These are phyloP conservation scores for Cybosia mesomella DNA, from an alignment of 2,888 invertebrate species.

Conservation along the genomic window DNA sequence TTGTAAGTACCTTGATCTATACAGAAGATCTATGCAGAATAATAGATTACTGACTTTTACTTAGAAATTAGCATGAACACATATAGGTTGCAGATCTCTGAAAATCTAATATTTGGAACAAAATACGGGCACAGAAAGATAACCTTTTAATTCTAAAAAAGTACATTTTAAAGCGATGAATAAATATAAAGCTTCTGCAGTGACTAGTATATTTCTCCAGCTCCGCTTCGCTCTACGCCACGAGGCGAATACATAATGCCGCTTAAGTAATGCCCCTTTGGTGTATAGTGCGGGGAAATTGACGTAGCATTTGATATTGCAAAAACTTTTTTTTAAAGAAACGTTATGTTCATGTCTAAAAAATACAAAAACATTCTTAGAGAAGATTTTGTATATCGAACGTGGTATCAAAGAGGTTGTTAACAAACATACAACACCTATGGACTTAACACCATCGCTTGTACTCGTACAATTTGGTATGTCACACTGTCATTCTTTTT, in stretches of 20 bases:
- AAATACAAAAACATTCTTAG: not conserved
- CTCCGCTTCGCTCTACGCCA: slow-evolving; percentile 24
- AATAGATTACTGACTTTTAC: no score
- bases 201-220: slow-evolving; percentile 23
- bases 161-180: not conserved
- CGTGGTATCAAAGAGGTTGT: no score
- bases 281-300: slow-evolving; percentile 11
- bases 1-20: no score
- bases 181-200: slow-evolving; percentile 11
- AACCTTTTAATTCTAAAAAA: not conserved
- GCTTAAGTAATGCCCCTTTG: slow-evolving; percentile 50
- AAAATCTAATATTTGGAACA: no score
- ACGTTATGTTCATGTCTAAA: not conserved
- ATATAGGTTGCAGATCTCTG: not conserved
- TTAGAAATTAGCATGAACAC: no score
- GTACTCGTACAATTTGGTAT: no score
- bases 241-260: slow-evolving; percentile 54
- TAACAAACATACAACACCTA: not conserved
- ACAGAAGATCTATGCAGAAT: no score
- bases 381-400: no score
- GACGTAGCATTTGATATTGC: not conserved
- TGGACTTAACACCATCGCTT: no score
- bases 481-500: no score
- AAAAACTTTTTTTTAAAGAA: not conserved
- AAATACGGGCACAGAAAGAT: not conserved